phyloP scores from a whole-genome alignment of 2,113 vertebrate species.

The Sigmodon hispidus region DNA sequence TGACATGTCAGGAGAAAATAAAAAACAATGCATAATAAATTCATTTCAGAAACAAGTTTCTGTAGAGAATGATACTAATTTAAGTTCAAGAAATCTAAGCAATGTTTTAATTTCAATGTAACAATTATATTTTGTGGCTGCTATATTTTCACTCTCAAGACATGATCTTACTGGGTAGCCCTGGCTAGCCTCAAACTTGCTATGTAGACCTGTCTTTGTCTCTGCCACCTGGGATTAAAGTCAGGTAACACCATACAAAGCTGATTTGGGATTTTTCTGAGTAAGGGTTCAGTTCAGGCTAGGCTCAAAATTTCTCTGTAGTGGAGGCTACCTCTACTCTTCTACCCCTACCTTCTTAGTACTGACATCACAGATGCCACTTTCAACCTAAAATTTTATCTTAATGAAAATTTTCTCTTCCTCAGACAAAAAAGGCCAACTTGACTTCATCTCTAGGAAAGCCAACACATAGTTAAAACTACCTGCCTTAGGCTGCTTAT shows the following conservation, averaged over 20 bases:
- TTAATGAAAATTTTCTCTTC: neutral
- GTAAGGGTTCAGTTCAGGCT: neutral
- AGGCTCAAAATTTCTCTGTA: neutral
- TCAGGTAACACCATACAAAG: neutral
- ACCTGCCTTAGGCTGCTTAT: neutral
- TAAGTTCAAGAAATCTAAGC: slow-evolving; percentile 11
- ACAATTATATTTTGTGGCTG: neutral
- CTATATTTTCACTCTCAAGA: neutral
- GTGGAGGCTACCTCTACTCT: neutral
- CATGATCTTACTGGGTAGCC: neutral
- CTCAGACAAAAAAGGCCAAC: neutral
- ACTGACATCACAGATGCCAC: neutral
- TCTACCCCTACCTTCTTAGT: neutral
- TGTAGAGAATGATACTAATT: neutral
- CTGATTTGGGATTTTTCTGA: neutral
- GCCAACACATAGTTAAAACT: neutral
- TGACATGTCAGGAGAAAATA: neutral
- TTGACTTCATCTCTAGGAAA: neutral
- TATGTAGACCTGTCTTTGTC: neutral
- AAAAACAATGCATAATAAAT: slow-evolving; percentile 26
- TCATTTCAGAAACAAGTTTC: slow-evolving; percentile 36
- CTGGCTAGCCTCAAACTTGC: neutral
- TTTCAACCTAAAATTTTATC: neutral
- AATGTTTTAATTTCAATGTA: slow-evolving; percentile 41
- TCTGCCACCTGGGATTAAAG: neutral